phyloP scores from a whole-genome alignment of 2,888 invertebrate species.

The Suillia variegata region DNA sequence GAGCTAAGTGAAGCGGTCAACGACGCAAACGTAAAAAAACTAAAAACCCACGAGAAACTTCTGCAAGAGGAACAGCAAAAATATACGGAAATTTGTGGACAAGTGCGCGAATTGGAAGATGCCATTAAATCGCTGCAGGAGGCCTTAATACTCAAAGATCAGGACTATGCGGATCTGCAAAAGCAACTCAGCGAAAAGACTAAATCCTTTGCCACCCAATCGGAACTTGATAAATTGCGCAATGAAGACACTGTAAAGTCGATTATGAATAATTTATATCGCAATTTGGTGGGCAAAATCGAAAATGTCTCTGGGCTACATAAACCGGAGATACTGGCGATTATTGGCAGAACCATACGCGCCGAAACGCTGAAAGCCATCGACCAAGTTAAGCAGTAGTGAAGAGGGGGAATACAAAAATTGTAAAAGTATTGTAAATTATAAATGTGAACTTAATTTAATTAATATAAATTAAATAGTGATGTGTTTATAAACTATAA shows the following conservation, averaged over 20 bases:
- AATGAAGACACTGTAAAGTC: slow-evolving; percentile 31
- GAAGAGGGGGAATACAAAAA: too few relatives aligned
- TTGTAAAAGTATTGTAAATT: too few relatives aligned
- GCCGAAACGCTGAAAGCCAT: slow-evolving; percentile 41
- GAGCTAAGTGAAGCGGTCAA: too few relatives aligned
- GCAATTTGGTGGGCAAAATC: slow-evolving; percentile 33
- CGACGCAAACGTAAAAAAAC: too few relatives aligned
- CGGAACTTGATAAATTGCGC: not conserved
- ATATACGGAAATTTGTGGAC: not conserved
- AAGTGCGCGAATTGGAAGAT: not conserved
- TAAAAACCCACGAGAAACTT: not conserved
- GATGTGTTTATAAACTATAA: too few relatives aligned
- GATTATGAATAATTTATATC: slow-evolving; percentile 49
- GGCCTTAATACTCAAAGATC: not conserved
- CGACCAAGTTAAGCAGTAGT: too few relatives aligned
- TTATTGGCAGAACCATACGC: slow-evolving; percentile 42
- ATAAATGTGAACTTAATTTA: too few relatives aligned
- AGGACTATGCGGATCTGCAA: not conserved
- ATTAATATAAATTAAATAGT: too few relatives aligned
- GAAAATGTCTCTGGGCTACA: slow-evolving; percentile 26
- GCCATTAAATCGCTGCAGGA: not conserved
- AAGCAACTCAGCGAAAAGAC: too few relatives aligned
- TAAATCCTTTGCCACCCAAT: too few relatives aligned
- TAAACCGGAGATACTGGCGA: slow-evolving; percentile 35
- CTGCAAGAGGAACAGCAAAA: not conserved